Evolutionary conservation across 2,888 invertebrate species (phyloP).

Genomic region (Megalurothrips usitatus): DNA sequence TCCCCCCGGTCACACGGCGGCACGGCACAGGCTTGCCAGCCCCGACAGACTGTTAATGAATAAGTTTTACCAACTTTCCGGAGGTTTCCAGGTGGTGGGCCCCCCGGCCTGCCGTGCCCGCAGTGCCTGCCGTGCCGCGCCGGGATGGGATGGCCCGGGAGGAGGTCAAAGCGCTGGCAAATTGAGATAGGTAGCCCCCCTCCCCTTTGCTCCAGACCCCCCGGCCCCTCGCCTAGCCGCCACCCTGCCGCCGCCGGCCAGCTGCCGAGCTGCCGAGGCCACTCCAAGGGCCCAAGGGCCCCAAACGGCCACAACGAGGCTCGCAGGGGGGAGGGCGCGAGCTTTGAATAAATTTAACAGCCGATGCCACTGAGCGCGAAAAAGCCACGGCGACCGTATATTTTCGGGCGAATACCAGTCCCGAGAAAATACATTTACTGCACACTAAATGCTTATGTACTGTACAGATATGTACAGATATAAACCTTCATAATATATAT

Average conservation of each 20-base stretch:
- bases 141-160: background rate
- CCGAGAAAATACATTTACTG: too few relatives aligned
- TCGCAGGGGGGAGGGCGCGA: too few relatives aligned
- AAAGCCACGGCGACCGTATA: too few relatives aligned
- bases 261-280: background rate
- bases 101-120: background rate
- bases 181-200: slow-evolving; percentile 13
- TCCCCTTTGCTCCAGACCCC: background rate
- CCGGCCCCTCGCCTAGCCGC: background rate
- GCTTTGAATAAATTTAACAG: too few relatives aligned
- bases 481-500: too few relatives aligned
- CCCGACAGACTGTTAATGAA: slow-evolving; percentile 21
- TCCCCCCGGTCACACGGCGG: background rate
- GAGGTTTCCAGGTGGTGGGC: background rate
- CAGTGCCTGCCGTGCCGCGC: background rate
- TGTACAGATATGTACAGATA: too few relatives aligned
- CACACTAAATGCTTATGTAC: too few relatives aligned
- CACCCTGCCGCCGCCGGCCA: background rate
- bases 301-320: too few relatives aligned
- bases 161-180: background rate
- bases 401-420: too few relatives aligned
- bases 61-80: slow-evolving; percentile 19
- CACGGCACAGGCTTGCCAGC: background rate
- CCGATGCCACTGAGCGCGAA: too few relatives aligned
- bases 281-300: too few relatives aligned